phyloP scores from a whole-genome alignment of 2,888 invertebrate genomes.

The Apoda limacodes region DNA sequence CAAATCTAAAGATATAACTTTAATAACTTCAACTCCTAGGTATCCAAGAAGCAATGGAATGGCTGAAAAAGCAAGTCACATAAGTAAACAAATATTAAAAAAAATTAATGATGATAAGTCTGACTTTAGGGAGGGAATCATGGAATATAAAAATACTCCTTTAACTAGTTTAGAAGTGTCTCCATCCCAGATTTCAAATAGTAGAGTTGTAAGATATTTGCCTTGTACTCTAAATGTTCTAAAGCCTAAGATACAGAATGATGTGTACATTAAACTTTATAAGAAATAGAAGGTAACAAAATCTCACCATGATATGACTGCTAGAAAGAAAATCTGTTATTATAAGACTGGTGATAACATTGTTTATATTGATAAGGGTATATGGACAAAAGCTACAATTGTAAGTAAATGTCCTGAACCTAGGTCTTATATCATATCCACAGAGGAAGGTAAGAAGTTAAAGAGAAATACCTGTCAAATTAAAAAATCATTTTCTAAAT shows the following conservation, averaged over 20 bases:
- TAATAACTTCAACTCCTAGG: neutral
- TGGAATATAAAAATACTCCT: constrained; percentile 13
- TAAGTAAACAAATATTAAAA: constrained; percentile 1
- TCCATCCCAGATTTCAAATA: constrained; percentile 15
- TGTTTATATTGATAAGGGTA: neutral
- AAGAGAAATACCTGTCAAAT: neutral
- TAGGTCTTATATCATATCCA: neutral
- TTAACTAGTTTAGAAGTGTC: constrained; percentile 7
- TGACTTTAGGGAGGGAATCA: constrained; percentile 9
- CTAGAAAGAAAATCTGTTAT: too few species aligned
- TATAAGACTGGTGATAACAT: neutral
- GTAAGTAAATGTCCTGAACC: neutral
- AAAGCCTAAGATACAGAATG: neutral
- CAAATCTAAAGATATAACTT: constrained; percentile 17
- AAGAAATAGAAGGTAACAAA: neutral
- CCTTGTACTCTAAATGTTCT: neutral
- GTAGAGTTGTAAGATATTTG: constrained; percentile 8
- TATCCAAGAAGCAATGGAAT: constrained; percentile 4
- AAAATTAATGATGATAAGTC: constrained; percentile 1
- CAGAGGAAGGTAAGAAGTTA: neutral
- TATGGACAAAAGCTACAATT: neutral
- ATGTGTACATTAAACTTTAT: neutral
- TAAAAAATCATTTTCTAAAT: neutral
- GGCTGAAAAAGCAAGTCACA: constrained; percentile 3
- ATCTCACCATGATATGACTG: neutral